Evolutionary conservation across 2,888 invertebrate species (phyloP), one percentile per base, ranked within the genome.

Genomic region (Tuberolachnus salignus): DNA sequence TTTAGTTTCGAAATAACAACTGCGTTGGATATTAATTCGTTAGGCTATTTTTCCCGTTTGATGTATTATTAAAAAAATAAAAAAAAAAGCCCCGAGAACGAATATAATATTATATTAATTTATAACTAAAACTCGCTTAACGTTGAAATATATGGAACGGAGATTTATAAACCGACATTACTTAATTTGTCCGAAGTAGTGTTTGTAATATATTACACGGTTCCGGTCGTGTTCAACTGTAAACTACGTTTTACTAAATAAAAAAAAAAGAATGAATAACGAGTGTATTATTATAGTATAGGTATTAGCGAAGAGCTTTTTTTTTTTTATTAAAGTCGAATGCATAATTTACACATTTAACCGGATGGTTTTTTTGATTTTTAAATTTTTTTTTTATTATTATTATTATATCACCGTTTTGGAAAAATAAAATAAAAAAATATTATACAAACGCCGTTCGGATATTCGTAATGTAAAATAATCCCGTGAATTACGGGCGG

Each of bases 91-190:
- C 34, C 34, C 34, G 34, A 34, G 34, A 34, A 34, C 34, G 34
- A 34, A 34, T 34, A 34, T 4, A 4, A 34, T 34, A 34, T 34
- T 34, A 34, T 4, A 34, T n/a, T 26, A 67, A 51, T 67, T 51
- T 19, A 51, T 34, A 34, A 34, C 49, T 14, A 16, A 23, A 11
- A 66, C 49, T 23, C 6, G 26, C 6, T n/a, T 1, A 26, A 23
- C 11, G 26, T 16, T 26, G 16, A 34, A 49, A 51, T 23, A 23
- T 66, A 49, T 59, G 49, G 23, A 66, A 26, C n/a, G 16, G 23
- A 51, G n/a, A 67, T 51, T 67, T 67, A 67, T 51, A 21, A 19
- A 69, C 53, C 6, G 19, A 42, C 67, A 42, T 69, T 53, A 34
- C 34, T 69, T 42, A 53, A 53, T 19, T 53, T 26, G 34, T 69